Conservation (phyloP, 2,888 invertebrate genomes). For the Chloromyia formosa region DNA sequence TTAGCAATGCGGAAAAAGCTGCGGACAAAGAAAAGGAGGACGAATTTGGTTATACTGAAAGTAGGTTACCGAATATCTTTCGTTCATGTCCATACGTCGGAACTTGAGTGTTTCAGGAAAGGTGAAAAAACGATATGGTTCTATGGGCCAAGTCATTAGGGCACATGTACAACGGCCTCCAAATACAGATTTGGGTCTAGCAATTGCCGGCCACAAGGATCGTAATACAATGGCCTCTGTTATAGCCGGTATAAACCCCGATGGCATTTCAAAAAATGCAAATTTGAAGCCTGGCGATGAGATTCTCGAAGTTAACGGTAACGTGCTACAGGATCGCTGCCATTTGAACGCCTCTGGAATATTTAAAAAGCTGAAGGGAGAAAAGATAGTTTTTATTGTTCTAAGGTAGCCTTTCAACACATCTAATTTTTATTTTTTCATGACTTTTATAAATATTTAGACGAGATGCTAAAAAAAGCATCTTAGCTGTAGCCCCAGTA, state of each 20-base stretch:
- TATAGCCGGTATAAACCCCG: constrained; percentile 93
- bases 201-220: constrained; percentile 93
- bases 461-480: constrained; percentile 72
- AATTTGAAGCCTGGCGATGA: constrained; percentile 92
- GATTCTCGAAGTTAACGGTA: constrained; percentile 94
- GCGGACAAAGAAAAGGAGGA: constrained; percentile 89
- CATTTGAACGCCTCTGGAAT: constrained; percentile 96
- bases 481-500: constrained; percentile 89
- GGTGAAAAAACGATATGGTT: constrained; percentile 90
- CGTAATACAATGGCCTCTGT: constrained; percentile 95
- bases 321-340: constrained; percentile 91
- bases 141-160: constrained; percentile 74
- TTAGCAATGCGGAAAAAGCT: constrained; percentile 78
- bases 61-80: constrained; percentile 65
- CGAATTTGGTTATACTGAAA: constrained; percentile 91
- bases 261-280: constrained; percentile 79
- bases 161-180: constrained; percentile 76
- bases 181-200: constrained; percentile 85
- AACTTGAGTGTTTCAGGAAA: constrained; percentile 71
- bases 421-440: too few species aligned
- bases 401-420: constrained; percentile 72
- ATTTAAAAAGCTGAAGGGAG: constrained; percentile 89
- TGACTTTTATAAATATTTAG: constrained; percentile 62
- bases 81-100: neutral
- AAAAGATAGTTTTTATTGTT: constrained; percentile 84